Conservation (phyloP, 2,113 vertebrate species). For the Solea senegalensis region DNA sequence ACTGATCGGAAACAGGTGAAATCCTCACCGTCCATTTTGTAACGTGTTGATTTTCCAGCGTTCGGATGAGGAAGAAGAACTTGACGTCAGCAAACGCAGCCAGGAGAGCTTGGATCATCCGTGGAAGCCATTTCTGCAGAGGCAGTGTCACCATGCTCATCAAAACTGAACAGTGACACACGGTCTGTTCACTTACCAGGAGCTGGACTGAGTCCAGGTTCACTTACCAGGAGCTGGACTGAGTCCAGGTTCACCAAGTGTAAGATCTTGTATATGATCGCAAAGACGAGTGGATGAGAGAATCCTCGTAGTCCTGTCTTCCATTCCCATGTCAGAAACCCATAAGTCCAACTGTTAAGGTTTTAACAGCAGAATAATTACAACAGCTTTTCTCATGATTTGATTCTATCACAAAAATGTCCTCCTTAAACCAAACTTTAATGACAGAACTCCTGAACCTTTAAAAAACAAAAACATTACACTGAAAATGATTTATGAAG, state of each 20-base stretch:
- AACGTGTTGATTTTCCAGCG: slow-evolving; percentile 81
- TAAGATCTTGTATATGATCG: slow-evolving; percentile 87
- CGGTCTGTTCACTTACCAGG: no score
- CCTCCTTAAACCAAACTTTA: no score
- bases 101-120: slow-evolving; percentile 87
- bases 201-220: neutral
- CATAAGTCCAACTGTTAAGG: slow-evolving; percentile 82
- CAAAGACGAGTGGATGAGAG: slow-evolving; percentile 90
- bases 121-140: slow-evolving; percentile 90
- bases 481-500: slow-evolving; percentile 49
- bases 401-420: no score
- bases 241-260: slow-evolving; percentile 84
- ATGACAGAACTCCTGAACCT: no score
- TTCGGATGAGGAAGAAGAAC: slow-evolving; percentile 85
- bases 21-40: slow-evolving; percentile 88
- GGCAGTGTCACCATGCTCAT: neutral
- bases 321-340: slow-evolving; percentile 97
- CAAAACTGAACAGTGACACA: no score
- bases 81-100: slow-evolving; percentile 89
- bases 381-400: neutral
- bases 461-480: no score
- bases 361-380: slow-evolving; percentile 9
- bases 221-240: slow-evolving; percentile 87
- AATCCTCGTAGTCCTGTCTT: slow-evolving; percentile 87
- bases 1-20: neutral